phyloP scores from a whole-genome alignment of 2,888 invertebrate species.

The Pammene fasciana region DNA sequence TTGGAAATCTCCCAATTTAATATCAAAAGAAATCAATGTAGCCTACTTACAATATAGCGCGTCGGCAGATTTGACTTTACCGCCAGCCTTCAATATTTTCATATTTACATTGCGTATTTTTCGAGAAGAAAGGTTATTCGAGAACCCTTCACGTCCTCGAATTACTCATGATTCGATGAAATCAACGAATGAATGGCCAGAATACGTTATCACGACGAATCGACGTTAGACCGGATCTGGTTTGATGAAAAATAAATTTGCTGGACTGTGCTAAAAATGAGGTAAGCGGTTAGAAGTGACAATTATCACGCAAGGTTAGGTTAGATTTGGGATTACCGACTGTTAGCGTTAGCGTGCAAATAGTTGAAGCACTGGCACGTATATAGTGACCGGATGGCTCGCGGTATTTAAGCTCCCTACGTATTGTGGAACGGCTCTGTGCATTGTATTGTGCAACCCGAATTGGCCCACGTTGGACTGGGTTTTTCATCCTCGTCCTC shows the following conservation, averaged over 20 bases:
- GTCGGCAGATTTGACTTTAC: background rate
- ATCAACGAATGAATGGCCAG: slow-evolving; percentile 21
- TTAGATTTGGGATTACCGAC: no score
- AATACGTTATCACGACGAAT: slow-evolving; percentile 11
- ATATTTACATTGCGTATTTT: slow-evolving; percentile 25
- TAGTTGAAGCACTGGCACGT: no score
- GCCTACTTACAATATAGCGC: background rate
- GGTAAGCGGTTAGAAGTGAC: background rate
- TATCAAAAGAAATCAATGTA: background rate
- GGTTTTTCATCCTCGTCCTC: no score
- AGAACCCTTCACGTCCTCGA: slow-evolving; percentile 21
- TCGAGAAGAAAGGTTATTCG: slow-evolving; percentile 17
- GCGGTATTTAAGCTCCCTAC: no score
- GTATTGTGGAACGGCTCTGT: no score
- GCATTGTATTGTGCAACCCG: no score
- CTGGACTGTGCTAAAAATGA: background rate
- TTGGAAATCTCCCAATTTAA: background rate
- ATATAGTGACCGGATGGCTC: no score
- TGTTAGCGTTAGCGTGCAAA: no score
- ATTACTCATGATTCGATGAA: slow-evolving; percentile 28
- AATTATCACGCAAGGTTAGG: no score
- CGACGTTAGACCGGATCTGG: background rate
- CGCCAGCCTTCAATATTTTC: background rate
- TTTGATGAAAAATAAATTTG: background rate
- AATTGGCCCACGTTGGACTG: no score